A percentile compares a stretch with the other conserved stretches of the same genome.
These are phyloP conservation scores for Antitype chi DNA, from an alignment of 2,888 invertebrate species.

Conservation along the genomic window DNA sequence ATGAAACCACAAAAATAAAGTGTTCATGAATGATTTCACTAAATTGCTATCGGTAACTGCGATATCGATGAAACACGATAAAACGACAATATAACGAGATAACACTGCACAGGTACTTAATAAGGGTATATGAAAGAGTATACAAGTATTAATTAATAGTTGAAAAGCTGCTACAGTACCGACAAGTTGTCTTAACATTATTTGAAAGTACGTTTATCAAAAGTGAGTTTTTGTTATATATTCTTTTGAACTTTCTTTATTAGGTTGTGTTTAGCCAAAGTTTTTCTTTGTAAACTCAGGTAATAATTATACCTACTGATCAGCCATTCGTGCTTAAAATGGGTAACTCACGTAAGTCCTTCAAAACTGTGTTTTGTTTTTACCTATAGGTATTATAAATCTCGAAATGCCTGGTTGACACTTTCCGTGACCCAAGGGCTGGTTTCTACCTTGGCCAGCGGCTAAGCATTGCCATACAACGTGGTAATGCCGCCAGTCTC, in stretches of 20 bases:
- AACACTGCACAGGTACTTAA: conserved; percentile 5
- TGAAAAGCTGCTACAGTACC: conserved; percentile 16
- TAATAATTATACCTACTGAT: conserved; percentile 1
- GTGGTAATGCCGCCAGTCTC: too few species aligned
- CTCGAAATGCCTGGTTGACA: too few species aligned
- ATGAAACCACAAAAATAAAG: conserved; percentile 9
- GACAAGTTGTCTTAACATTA: conserved; percentile 13
- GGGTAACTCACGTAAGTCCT: conserved; percentile 56
- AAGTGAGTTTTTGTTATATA: conserved; percentile 41
- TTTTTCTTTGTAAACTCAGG: background rate
- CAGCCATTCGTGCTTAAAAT: conserved; percentile 24
- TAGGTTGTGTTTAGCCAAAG: conserved; percentile 3
- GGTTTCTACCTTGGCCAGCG: too few species aligned
- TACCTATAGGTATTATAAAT: too few species aligned
- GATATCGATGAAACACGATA: conserved; percentile 36
- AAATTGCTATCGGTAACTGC: conserved; percentile 15
- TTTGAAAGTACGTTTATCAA: conserved; percentile 12
- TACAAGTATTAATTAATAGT: conserved; percentile 16
- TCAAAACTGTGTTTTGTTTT: conserved; percentile 11
- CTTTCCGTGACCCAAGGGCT: too few species aligned
- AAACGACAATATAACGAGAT: conserved; percentile 40
- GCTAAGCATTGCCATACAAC: too few species aligned
- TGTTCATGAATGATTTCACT: background rate
- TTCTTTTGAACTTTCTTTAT: background rate
- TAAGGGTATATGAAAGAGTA: conserved; percentile 26